Conservation (phyloP, 2,888 invertebrate genomes). For the Phalera bucephala region DNA sequence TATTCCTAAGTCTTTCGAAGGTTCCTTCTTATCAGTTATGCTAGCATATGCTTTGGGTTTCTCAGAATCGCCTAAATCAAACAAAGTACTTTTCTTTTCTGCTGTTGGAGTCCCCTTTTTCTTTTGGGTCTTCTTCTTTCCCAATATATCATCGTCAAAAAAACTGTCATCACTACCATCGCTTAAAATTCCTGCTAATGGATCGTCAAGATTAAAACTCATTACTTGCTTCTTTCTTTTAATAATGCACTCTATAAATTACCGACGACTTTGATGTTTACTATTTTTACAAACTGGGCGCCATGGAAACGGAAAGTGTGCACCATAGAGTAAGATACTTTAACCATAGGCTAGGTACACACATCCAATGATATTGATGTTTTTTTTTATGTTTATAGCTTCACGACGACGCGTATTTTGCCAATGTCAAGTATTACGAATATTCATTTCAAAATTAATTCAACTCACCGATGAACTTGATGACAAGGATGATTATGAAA, state of each 20-base stretch:
- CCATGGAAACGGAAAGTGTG: conserved; percentile 59
- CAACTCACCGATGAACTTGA: too few relatives aligned
- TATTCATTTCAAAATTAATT: too few relatives aligned
- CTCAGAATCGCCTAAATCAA: conserved; percentile 56
- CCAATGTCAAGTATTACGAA: too few relatives aligned
- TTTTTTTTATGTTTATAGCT: too few relatives aligned
- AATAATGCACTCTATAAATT: too few relatives aligned
- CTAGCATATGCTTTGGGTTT: conserved; percentile 33
- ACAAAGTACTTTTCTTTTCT: conserved; percentile 66
- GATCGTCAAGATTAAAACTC: conserved; percentile 85
- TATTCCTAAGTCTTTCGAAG: conserved; percentile 43
- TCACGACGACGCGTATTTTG: too few relatives aligned
- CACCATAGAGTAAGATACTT: conserved; percentile 11
- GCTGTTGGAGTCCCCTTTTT: conserved; percentile 51
- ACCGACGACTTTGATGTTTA: too few relatives aligned
- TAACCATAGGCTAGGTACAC: too few relatives aligned
- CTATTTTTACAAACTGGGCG: conserved; percentile 58
- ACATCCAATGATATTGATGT: too few relatives aligned
- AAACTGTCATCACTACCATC: conserved; percentile 89
- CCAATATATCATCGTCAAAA: conserved; percentile 84
- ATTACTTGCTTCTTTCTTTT: too few relatives aligned
- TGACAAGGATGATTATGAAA: too few relatives aligned
- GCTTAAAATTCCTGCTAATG: conserved; percentile 85
- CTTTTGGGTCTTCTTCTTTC: conserved; percentile 65
- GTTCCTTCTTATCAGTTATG: conserved; percentile 39